phyloP scores from a whole-genome alignment of 2,888 invertebrate genomes.

The Drosophila longiperda region DNA sequence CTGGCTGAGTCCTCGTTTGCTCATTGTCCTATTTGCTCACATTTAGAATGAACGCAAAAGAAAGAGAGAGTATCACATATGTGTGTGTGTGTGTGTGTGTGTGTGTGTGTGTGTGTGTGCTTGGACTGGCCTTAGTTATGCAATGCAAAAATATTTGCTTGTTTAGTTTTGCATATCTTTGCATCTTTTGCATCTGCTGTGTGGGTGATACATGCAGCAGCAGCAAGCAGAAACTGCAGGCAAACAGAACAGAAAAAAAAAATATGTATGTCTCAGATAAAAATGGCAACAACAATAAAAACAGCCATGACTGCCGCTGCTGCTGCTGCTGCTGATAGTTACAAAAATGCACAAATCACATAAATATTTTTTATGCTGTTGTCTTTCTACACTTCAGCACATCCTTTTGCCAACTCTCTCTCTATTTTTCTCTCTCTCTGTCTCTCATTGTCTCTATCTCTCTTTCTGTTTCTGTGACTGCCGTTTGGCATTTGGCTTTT shows the following conservation, averaged over 20 bases:
- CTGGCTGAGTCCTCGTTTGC: slow-evolving; percentile 39
- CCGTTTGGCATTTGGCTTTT: slow-evolving; percentile 53
- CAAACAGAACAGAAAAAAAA: slow-evolving; percentile 22
- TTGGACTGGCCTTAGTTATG: slow-evolving; percentile 64
- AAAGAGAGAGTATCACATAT: not conserved
- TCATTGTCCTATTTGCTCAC: slow-evolving; percentile 48
- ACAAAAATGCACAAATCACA: slow-evolving; percentile 68
- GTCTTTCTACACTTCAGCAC: slow-evolving; percentile 55
- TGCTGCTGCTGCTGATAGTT: slow-evolving; percentile 51
- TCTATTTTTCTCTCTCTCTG: not conserved
- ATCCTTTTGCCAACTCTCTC: not conserved
- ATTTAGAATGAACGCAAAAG: not conserved
- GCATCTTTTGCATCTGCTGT: slow-evolving; percentile 66
- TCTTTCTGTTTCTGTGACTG: slow-evolving; percentile 22
- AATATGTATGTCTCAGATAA: slow-evolving; percentile 33
- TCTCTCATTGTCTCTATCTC: not conserved
- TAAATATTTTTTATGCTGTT: slow-evolving; percentile 73
- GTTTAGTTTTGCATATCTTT: slow-evolving; percentile 80
- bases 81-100: slow-evolving; percentile 1
- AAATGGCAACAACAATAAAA: slow-evolving; percentile 30
- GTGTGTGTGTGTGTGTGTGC: slow-evolving; percentile 8
- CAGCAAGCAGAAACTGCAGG: slow-evolving; percentile 37
- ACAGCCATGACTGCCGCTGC: slow-evolving; percentile 28
- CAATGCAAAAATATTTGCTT: slow-evolving; percentile 77
- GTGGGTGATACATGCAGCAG: slow-evolving; percentile 24